phyloP scores from a whole-genome alignment of 2,797 vertebrate species.

The Hippoglossus hippoglossus region DNA sequence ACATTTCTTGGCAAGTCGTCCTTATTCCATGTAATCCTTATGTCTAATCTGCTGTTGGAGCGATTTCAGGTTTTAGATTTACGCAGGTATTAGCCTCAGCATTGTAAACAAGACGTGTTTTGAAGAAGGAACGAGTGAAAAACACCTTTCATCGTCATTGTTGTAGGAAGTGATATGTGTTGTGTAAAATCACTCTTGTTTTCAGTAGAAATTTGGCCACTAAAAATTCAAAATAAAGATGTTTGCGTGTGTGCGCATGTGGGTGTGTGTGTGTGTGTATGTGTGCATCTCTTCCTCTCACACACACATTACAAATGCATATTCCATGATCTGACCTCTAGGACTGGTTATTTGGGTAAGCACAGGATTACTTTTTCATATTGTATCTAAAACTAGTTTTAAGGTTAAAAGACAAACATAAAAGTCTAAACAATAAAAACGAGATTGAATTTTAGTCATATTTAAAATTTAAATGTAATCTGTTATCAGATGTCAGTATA shows the following conservation, averaged over 20 bases:
- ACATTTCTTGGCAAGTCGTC: slow-evolving; percentile 47
- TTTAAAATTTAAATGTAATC: background rate
- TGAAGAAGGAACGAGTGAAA: slow-evolving; percentile 3
- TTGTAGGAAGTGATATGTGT: background rate
- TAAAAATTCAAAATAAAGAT: too few relatives aligned
- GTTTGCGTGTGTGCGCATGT: too few relatives aligned
- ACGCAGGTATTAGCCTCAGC: slow-evolving; percentile 24
- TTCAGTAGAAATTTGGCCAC: too few relatives aligned
- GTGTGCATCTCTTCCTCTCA: too few relatives aligned
- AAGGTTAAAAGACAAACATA: background rate
- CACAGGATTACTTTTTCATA: background rate
- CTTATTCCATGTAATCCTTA: slow-evolving; percentile 58
- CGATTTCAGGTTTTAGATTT: slow-evolving; percentile 40
- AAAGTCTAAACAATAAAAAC: background rate
- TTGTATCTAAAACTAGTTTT: background rate
- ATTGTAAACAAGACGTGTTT: slow-evolving; percentile 20
- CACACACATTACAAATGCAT: background rate
- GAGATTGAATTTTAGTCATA: background rate
- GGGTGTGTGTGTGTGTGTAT: too few relatives aligned
- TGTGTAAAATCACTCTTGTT: too few relatives aligned
- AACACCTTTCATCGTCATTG: background rate
- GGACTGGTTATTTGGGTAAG: background rate
- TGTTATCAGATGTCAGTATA: too few relatives aligned
- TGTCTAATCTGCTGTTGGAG: slow-evolving; percentile 59
- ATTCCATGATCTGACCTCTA: background rate